phyloP scores from a whole-genome alignment of 1,140 invertebrate genomes.

The Triops cancriformis region DNA sequence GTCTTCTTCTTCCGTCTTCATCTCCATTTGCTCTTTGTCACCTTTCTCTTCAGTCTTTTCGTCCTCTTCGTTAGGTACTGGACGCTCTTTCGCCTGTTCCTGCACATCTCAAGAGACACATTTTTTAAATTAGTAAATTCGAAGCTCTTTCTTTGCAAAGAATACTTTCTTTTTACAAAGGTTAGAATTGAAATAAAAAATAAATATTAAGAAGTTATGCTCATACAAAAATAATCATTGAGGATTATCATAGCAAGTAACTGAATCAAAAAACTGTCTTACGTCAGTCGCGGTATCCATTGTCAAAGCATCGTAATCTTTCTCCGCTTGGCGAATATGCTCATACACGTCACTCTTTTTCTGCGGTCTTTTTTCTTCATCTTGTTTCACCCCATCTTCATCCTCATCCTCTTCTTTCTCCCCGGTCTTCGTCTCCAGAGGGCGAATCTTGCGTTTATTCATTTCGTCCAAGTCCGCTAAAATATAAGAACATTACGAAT shows the following conservation, averaged over 20 bases:
- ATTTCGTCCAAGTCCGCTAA: conserved; percentile 16
- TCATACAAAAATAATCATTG: not conserved
- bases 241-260: too few relatives aligned
- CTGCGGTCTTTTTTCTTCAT: conserved; percentile 28
- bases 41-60: conserved; percentile 46
- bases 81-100: conserved; percentile 71
- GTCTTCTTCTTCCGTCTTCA: conserved; percentile 27
- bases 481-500: too few relatives aligned
- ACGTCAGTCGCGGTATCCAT: conserved; percentile 50
- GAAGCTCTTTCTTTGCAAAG: too few relatives aligned
- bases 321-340: conserved; percentile 25
- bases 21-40: not conserved
- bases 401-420: conserved; percentile 35
- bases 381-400: conserved; percentile 29
- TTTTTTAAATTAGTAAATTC: too few relatives aligned
- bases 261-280: conserved; percentile 26
- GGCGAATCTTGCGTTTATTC: conserved; percentile 22
- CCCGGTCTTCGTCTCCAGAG: conserved; percentile 25
- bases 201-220: too few relatives aligned
- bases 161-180: too few relatives aligned
- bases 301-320: conserved; percentile 43
- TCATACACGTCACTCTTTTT: conserved; percentile 28
- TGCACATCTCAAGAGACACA: conserved; percentile 35
- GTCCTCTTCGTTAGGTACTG: conserved; percentile 51
- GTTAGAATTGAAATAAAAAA: too few relatives aligned